Conservation (phyloP, 2,113 vertebrate genomes). For the Potamarius usumacintae region DNA sequence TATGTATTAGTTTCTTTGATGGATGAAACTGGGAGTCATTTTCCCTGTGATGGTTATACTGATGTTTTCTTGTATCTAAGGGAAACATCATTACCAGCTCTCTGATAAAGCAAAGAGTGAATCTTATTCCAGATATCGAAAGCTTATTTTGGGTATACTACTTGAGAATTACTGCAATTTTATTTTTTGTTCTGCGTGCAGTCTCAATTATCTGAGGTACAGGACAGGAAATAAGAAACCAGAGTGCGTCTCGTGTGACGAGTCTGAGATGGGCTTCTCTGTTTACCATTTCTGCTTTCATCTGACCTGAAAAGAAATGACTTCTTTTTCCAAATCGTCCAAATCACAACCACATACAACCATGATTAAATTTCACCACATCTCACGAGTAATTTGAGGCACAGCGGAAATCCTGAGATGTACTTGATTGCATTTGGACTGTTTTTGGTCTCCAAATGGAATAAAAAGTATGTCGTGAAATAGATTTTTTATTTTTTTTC, state of each 20-base stretch:
- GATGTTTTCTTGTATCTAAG: neutral
- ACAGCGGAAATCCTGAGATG: neutral
- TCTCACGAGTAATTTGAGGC: neutral
- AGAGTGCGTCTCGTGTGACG: neutral
- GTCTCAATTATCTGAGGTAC: neutral
- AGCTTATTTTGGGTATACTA: neutral
- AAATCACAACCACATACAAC: neutral
- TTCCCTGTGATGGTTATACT: neutral
- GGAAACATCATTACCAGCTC: neutral
- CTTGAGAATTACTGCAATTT: neutral
- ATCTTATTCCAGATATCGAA: neutral
- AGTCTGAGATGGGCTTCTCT: neutral
- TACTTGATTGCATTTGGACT: neutral
- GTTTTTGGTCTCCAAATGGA: neutral
- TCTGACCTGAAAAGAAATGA: neutral
- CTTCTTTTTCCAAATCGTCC: neutral
- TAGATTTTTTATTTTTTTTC: neutral
- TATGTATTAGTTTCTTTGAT: neutral
- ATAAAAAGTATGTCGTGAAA: neutral
- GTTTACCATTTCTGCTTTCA: conserved; percentile 5
- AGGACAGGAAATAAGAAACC: neutral
- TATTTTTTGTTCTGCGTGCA: neutral
- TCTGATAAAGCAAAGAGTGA: neutral
- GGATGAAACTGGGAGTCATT: neutral
- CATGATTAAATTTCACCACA: neutral